These are phyloP conservation scores for Keiferia lycopersicella DNA, from an alignment of 2,888 invertebrate species.

Conservation along the genomic window DNA sequence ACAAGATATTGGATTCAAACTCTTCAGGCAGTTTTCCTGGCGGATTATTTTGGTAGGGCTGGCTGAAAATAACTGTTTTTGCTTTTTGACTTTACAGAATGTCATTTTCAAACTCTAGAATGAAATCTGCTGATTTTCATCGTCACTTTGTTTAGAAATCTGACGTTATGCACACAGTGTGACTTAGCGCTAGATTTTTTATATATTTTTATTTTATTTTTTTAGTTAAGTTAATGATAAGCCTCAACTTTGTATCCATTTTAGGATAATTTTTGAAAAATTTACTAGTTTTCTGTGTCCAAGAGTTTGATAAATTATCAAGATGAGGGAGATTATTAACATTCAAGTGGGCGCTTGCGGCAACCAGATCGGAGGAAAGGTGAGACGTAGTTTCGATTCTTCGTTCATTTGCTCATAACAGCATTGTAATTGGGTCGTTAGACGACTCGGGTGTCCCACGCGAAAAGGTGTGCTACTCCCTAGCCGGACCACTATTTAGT, in stretches of 20 bases:
- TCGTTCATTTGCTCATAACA: background rate
- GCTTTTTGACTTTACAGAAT: slow-evolving; percentile 49
- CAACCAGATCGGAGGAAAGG: slow-evolving; percentile 78
- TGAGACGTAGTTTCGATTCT: slow-evolving; percentile 51
- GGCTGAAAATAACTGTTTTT: background rate
- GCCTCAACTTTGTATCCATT: slow-evolving; percentile 54
- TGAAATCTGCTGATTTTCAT: slow-evolving; percentile 28
- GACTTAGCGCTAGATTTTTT: slow-evolving; percentile 52
- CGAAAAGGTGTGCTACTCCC: too few species aligned
- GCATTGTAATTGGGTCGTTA: too few species aligned
- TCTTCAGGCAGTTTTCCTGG: too few species aligned
- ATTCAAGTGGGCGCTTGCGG: slow-evolving; percentile 90
- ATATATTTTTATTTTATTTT: slow-evolving; percentile 50
- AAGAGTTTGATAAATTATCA: slow-evolving; percentile 56
- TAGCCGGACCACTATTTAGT: too few species aligned
- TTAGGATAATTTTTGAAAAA: slow-evolving; percentile 59
- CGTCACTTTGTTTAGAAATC: slow-evolving; percentile 60
- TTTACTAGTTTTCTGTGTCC: slow-evolving; percentile 58
- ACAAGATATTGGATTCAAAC: too few species aligned
- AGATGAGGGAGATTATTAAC: slow-evolving; percentile 90
- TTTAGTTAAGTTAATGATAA: slow-evolving; percentile 76
- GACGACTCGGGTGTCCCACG: too few species aligned
- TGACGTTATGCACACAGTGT: slow-evolving; percentile 66
- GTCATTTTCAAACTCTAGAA: slow-evolving; percentile 42
- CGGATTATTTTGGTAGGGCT: background rate